These are phyloP conservation scores for Microplitis demolitor DNA, from an alignment of 1,140 invertebrate genomes.

Conservation along the genomic window DNA sequence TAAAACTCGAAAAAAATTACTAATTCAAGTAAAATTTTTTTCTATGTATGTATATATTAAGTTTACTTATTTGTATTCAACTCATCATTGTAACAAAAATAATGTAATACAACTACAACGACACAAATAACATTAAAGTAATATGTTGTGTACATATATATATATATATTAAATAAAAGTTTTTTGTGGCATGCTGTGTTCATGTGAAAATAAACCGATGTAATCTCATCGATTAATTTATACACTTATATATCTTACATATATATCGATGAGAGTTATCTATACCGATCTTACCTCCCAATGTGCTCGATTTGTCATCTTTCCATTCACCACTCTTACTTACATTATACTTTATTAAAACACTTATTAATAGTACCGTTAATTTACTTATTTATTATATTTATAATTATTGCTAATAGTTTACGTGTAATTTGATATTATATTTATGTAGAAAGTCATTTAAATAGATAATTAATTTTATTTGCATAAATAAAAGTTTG, in stretches of 20 bases:
- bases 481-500: too few relatives aligned
- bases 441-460: too few relatives aligned
- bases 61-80: background rate
- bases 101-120: too few relatives aligned
- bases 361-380: background rate
- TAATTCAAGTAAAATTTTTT: too few relatives aligned
- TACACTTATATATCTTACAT: background rate
- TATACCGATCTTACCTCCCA: background rate
- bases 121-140: too few relatives aligned
- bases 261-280: background rate
- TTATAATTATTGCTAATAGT: too few relatives aligned
- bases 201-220: conserved; percentile 10
- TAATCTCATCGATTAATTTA: conserved; percentile 13
- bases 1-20: too few relatives aligned
- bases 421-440: too few relatives aligned
- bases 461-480: too few relatives aligned
- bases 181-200: background rate
- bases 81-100: background rate
- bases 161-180: background rate
- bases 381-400: background rate
- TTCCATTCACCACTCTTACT: background rate
- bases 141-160: too few relatives aligned
- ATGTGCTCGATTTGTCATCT: conserved; percentile 1
- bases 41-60: too few relatives aligned
- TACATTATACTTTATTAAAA: background rate